phyloP scores from a whole-genome alignment of 2,113 vertebrate species.

The Zapus hudsonius region DNA sequence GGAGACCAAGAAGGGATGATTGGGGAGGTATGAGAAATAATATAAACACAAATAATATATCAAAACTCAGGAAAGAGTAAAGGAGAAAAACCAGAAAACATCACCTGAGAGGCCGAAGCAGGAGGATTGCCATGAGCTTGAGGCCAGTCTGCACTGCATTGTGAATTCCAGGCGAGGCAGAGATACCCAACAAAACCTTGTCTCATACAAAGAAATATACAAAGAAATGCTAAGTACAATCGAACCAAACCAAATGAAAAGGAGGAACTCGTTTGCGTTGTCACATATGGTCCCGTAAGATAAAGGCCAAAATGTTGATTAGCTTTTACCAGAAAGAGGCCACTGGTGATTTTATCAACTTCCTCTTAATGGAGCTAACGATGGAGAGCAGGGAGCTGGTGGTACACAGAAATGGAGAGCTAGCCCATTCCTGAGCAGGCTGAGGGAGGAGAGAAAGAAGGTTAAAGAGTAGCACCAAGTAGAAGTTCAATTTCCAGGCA shows the following conservation, averaged over 20 bases:
- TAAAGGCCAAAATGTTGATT: neutral
- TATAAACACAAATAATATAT: neutral
- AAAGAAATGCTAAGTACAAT: neutral
- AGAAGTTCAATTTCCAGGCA: neutral
- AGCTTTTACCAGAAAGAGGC: slow-evolving; percentile 8
- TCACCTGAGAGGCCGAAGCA: neutral
- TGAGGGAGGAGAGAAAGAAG: neutral
- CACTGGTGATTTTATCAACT: neutral
- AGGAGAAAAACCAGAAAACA: neutral
- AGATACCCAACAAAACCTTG: neutral
- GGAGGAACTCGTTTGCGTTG: neutral
- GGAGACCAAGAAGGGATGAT: neutral
- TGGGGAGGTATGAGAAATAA: neutral
- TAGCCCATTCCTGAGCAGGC: neutral
- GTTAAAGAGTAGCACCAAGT: neutral
- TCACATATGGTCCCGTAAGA: neutral
- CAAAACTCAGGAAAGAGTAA: neutral
- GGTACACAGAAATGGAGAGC: neutral
- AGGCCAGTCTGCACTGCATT: neutral
- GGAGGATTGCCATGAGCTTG: neutral
- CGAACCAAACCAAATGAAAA: neutral
- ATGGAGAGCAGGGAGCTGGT: neutral
- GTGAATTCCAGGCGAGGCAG: neutral
- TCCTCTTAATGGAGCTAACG: neutral
- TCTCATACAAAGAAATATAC: too few relatives aligned